Conservation (phyloP, 2,113 vertebrate genomes). For the Aix galericulata region DNA sequence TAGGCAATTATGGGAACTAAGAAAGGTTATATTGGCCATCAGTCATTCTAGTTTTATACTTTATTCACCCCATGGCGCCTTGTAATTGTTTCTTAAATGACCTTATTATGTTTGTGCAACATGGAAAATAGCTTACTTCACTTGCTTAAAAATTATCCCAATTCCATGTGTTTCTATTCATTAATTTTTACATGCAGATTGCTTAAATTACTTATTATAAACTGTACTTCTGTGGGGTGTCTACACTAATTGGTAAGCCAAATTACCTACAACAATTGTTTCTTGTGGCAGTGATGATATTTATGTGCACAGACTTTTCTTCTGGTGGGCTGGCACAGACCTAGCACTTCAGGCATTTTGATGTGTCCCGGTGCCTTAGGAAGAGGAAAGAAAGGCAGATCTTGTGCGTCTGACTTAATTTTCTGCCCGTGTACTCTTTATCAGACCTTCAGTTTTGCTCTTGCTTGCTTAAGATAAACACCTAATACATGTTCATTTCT, state of each 20-base stretch:
- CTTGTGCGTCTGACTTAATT: not conserved
- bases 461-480: not conserved
- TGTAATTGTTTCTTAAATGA: slow-evolving; percentile 74
- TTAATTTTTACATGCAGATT: slow-evolving; percentile 49
- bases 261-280: not conserved
- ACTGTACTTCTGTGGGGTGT: slow-evolving; percentile 37
- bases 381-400: not conserved
- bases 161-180: slow-evolving; percentile 55
- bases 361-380: not conserved
- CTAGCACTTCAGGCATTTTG: not conserved
- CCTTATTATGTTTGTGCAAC: slow-evolving; percentile 69
- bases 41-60: slow-evolving; percentile 51
- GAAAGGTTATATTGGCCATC: slow-evolving; percentile 45
- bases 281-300: slow-evolving; percentile 1
- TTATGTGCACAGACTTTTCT: not conserved
- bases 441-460: not conserved
- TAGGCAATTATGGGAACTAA: slow-evolving; percentile 42
- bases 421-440: not conserved
- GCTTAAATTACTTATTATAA: slow-evolving; percentile 60
- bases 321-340: not conserved
- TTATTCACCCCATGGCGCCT: slow-evolving; percentile 57
- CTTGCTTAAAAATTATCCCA: slow-evolving; percentile 51
- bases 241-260: not conserved
- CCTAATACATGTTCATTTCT: not conserved
- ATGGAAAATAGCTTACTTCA: slow-evolving; percentile 56